Conservation (phyloP, 2,888 invertebrate species). For the Drepana falcataria region DNA sequence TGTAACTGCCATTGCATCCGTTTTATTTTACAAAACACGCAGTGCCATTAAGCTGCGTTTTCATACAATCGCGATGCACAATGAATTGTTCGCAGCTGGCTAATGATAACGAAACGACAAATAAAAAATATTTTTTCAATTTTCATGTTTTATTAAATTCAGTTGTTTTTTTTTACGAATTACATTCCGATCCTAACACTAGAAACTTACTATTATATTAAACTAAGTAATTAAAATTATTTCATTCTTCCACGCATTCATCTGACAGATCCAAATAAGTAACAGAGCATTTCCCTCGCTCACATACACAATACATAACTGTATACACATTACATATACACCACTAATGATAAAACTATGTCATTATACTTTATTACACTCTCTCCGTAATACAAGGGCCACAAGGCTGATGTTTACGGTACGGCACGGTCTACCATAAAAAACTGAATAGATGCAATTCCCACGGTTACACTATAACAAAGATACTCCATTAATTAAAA, state of each 20-base stretch:
- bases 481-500: no score
- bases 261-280: conserved; percentile 3
- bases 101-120: conserved; percentile 17
- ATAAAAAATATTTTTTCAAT: conserved; percentile 12
- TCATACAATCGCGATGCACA: neutral
- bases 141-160: conserved; percentile 12
- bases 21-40: conserved; percentile 2
- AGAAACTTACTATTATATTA: conserved; percentile 17
- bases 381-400: neutral
- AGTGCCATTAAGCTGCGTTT: neutral
- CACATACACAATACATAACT: no score
- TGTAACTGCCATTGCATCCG: neutral
- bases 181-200: conserved; percentile 15
- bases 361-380: neutral
- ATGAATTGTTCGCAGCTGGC: conserved; percentile 1
- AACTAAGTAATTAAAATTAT: conserved; percentile 19
- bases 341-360: neutral
- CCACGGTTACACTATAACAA: no score
- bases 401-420: no score
- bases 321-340: neutral
- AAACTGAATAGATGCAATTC: no score
- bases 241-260: conserved; percentile 10
- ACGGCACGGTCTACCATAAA: no score
- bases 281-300: neutral
- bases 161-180: conserved; percentile 33